phyloP scores from a whole-genome alignment of 2,888 invertebrate species.

The Tryphoninae sp. region DNA sequence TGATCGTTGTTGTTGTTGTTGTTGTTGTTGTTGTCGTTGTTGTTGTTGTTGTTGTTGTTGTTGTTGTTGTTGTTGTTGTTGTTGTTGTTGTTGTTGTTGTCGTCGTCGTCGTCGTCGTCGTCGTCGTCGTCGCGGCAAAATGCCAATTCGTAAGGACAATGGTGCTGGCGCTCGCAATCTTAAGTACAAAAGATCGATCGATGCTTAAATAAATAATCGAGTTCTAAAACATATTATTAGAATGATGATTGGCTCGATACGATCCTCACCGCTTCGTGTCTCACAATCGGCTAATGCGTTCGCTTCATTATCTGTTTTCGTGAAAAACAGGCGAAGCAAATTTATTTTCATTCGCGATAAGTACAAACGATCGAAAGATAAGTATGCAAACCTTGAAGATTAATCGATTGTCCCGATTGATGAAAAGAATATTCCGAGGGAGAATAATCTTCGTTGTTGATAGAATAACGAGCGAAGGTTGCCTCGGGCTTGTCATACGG shows the following conservation, averaged over 20 bases:
- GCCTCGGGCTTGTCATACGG: not conserved
- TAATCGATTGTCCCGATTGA: slow-evolving; percentile 16
- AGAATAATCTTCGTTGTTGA: slow-evolving; percentile 35
- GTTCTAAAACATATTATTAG: too few species aligned
- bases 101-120: too few species aligned
- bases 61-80: too few species aligned
- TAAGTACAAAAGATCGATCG: not conserved
- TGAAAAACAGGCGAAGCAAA: not conserved
- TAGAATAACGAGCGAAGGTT: not conserved
- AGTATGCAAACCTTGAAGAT: slow-evolving; percentile 6
- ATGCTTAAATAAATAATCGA: not conserved
- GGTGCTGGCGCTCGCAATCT: slow-evolving; percentile 13
- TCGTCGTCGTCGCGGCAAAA: too few species aligned
- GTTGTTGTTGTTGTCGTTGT: too few species aligned
- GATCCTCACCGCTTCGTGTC: too few species aligned
- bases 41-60: too few species aligned
- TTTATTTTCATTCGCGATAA: not conserved
- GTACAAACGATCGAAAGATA: not conserved
- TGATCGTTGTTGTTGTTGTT: too few species aligned
- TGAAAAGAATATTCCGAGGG: not conserved
- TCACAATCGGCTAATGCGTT: too few species aligned
- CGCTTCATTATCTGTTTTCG: not conserved
- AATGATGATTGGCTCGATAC: too few species aligned
- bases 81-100: too few species aligned
- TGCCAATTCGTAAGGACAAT: slow-evolving; percentile 7